Conservation (phyloP, 2,888 invertebrate genomes). For the Drosophila mercatorum region DNA sequence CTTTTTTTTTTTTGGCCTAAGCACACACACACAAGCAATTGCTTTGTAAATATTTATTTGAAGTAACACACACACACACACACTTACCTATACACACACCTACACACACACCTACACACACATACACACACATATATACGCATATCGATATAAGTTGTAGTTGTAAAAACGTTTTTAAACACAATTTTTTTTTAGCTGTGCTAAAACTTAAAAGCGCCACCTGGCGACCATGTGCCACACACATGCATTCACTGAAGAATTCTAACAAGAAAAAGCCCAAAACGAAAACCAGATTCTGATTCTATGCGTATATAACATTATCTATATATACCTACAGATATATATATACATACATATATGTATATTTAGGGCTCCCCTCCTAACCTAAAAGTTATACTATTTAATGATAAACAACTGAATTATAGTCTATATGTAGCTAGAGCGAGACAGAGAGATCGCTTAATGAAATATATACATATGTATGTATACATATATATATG, state of each 20-base stretch:
- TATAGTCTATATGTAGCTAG: slow-evolving; percentile 16
- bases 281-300: neutral
- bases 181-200: slow-evolving; percentile 60
- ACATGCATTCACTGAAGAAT: slow-evolving; percentile 50
- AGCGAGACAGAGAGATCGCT: slow-evolving; percentile 17
- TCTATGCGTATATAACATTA: neutral
- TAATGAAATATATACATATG: slow-evolving; percentile 25
- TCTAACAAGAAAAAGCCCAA: slow-evolving; percentile 5
- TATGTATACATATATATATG: slow-evolving; percentile 9
- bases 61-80: slow-evolving; percentile 44
- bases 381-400: neutral
- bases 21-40: slow-evolving; percentile 30
- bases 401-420: slow-evolving; percentile 27
- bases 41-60: slow-evolving; percentile 78
- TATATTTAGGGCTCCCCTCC: neutral
- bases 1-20: slow-evolving; percentile 22
- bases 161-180: slow-evolving; percentile 52
- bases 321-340: neutral
- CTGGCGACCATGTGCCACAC: slow-evolving; percentile 57
- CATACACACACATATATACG: slow-evolving; percentile 25
- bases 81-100: slow-evolving; percentile 2
- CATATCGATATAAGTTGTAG: slow-evolving; percentile 55
- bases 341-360: neutral
- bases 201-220: slow-evolving; percentile 49
- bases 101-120: slow-evolving; percentile 1